Evolutionary conservation across 1,140 invertebrate genomes (phyloP).

Genomic region (Zaprionus capensis): DNA sequence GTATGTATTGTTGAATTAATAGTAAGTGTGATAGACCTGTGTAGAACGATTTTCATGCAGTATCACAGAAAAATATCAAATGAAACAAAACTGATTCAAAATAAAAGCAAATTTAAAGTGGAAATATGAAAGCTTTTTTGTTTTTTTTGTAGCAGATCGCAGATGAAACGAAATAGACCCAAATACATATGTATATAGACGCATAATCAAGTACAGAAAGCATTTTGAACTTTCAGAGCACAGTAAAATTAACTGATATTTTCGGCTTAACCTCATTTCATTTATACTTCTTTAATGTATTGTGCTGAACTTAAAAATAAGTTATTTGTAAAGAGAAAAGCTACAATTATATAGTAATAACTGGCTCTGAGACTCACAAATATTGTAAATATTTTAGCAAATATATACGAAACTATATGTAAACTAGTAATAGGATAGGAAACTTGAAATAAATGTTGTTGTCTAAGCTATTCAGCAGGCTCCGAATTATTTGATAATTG

Average conservation of each 20-base stretch:
- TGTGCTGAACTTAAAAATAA: neutral
- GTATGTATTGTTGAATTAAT: neutral
- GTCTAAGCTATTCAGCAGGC: neutral
- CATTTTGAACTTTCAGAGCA: neutral
- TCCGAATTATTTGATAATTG: neutral
- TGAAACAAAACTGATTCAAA: neutral
- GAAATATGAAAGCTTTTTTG: neutral
- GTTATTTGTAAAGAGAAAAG: neutral
- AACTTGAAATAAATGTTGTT: neutral
- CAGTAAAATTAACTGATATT: neutral
- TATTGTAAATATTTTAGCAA: neutral
- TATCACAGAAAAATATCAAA: neutral
- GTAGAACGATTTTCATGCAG: neutral
- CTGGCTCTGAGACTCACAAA: neutral
- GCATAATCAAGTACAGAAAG: neutral
- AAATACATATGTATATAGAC: conserved; percentile 4
- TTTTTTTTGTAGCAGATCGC: too few species aligned
- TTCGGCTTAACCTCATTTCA: neutral
- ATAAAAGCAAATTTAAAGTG: neutral
- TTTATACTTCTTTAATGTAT: neutral
- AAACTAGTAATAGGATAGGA: neutral
- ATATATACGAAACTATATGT: neutral
- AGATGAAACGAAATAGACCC: neutral
- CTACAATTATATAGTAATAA: neutral
- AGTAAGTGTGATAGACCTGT: neutral